Base-by-base conservation (phyloP, 2,797 vertebrate species). In the Clamator glandarius region DNA sequence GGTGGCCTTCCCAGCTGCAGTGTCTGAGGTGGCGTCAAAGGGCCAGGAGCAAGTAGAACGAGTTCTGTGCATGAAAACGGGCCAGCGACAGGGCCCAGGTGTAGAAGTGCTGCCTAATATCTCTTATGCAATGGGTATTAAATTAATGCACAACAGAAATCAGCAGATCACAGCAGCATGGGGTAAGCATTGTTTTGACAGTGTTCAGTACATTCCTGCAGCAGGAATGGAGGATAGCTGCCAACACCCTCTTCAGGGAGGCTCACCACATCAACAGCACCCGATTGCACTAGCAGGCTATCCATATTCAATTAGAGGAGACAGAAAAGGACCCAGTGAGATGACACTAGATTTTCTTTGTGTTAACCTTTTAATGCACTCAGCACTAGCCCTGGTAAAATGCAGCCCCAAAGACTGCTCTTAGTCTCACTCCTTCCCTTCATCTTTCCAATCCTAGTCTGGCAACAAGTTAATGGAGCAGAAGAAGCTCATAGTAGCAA, bases 191-290 rank as follows among this genome's bases (percentile, higher is more conserved):
- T 85, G 84, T 68, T 91, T 72, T 89, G 82, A 80, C 50, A 68
- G 24, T 2, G 61, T 29, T 69, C 58, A 48, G 85, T 20, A 59
- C 39, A 23, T 84, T 88, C 77, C 90, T n/a, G 55, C n/a, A 41
- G 42, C 52, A 63, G 0, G 36, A 89, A 44, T 1, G 1, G 70
- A 79, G 80, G 55, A 55, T 66, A 87, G 83, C 83, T 95, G 95
- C 93, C 86, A 92, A 73, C 91, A 93, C 51, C 35, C 55, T 82
- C 95, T 92, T 52, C 84, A 82, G 54, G 50, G 73, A 81, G 42
- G 52, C 20, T 89, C 66, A 82, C 48, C 67, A 55, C 83, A 61
- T 78, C 80, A 52, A 5, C 11, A 63, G 52, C 87, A 73, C 74
- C 93, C 74, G 82, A 93, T 66, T 64, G 39, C 58, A 35, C 15